These are phyloP conservation scores for Drosophila ananassae DNA, from an alignment of 1,140 invertebrate genomes.

Conservation along the genomic window DNA sequence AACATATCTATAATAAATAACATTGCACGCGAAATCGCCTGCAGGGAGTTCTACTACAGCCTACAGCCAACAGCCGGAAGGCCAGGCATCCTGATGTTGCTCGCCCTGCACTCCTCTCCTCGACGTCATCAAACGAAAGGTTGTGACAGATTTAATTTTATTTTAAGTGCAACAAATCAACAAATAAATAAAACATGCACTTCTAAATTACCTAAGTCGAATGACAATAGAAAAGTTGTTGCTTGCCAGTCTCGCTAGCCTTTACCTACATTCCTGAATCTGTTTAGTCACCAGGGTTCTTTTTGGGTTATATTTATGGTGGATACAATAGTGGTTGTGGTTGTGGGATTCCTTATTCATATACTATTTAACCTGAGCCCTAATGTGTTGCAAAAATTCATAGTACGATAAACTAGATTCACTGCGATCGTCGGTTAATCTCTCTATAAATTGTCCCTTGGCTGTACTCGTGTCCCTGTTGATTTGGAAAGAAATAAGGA, in stretches of 20 bases:
- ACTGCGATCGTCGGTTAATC: conserved; percentile 96
- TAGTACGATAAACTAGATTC: conserved; percentile 98
- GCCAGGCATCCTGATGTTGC: too few species aligned
- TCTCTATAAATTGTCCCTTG: conserved; percentile 92
- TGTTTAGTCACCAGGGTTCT: conserved; percentile 60
- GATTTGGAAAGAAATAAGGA: conserved; percentile 31
- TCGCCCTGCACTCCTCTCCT: too few species aligned
- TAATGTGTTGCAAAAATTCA: conserved; percentile 98
- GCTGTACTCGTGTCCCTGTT: conserved; percentile 95
- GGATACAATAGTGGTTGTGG: conserved; percentile 58
- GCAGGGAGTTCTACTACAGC: conserved; percentile 29
- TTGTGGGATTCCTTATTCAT: conserved; percentile 63
- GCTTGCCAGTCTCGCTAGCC: conserved; percentile 18
- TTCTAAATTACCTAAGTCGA: conserved; percentile 61
- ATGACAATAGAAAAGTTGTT: conserved; percentile 16
- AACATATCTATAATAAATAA: conserved; percentile 70
- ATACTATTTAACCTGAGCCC: conserved; percentile 93
- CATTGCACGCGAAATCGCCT: conserved; percentile 38
- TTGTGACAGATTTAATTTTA: conserved; percentile 64
- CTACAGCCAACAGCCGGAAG: conserved; percentile 9
- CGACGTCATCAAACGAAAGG: conserved; percentile 5
- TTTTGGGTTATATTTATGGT: conserved; percentile 62
- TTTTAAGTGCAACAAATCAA: conserved; percentile 77
- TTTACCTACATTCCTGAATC: conserved; percentile 15
- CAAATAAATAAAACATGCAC: conserved; percentile 81